Evolutionary conservation across 2,797 vertebrate species (phyloP).

Genomic region (Meda fulgida): DNA sequence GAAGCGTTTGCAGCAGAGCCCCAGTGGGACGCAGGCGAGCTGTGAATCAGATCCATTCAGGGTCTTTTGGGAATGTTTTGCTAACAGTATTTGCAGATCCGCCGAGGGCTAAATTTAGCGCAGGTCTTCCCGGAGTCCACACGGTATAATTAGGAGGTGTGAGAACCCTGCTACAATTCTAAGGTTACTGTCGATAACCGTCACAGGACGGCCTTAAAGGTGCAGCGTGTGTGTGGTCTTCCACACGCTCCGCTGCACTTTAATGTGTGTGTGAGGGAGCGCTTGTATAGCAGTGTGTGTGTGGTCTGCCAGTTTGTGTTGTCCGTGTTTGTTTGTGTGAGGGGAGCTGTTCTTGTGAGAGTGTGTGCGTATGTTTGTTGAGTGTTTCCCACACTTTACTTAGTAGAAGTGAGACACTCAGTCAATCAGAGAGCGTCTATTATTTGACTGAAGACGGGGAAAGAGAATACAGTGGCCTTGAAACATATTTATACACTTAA

Average conservation of each 20-base stretch:
- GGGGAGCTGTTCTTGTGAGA: conserved; percentile 30
- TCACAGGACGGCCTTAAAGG: conserved; percentile 73
- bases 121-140: conserved; percentile 74
- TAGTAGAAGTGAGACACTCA: conserved; percentile 31
- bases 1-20: background rate
- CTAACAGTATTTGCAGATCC: conserved; percentile 77
- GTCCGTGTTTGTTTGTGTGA: conserved; percentile 43
- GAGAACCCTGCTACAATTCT: conserved; percentile 79
- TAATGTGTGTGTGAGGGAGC: conserved; percentile 60
- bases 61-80: conserved; percentile 72
- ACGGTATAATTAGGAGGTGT: conserved; percentile 84
- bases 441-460: background rate
- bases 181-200: conserved; percentile 80
- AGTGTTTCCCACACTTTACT: conserved; percentile 46
- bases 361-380: conserved; percentile 44
- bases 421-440: conserved; percentile 27
- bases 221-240: conserved; percentile 62
- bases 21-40: background rate
- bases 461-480: background rate
- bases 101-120: conserved; percentile 74
- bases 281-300: conserved; percentile 54
- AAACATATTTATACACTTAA: background rate
- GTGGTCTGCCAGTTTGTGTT: conserved; percentile 62
- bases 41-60: conserved; percentile 74
- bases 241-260: conserved; percentile 48